Evolutionary conservation across 2,888 invertebrate genomes (phyloP).

Genomic region (Geotrupes spiniger): DNA sequence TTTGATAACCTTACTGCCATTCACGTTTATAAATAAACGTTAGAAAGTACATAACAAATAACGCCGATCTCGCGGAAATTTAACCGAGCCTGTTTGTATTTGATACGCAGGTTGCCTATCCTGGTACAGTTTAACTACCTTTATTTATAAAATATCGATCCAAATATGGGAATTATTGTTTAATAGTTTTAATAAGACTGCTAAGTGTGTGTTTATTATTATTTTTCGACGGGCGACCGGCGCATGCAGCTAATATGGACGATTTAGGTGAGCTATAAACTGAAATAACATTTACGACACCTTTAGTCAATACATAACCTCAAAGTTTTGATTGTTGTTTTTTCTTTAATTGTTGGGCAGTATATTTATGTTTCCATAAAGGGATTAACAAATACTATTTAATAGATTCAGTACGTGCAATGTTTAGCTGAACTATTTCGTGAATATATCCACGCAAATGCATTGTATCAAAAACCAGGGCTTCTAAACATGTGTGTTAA

Average conservation of each 20-base stretch:
- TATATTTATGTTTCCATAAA: neutral
- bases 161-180: slow-evolving; percentile 12
- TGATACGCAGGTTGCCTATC: slow-evolving; percentile 11
- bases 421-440: no score
- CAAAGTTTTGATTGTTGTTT: slow-evolving; percentile 3
- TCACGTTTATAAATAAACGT: slow-evolving; percentile 7
- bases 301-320: slow-evolving; percentile 19
- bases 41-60: neutral
- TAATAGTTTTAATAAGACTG: slow-evolving; percentile 9
- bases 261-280: slow-evolving; percentile 18
- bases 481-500: no score
- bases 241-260: slow-evolving; percentile 12
- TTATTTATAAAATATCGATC: slow-evolving; percentile 7
- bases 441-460: no score
- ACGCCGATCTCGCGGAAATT: neutral
- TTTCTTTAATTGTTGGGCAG: neutral
- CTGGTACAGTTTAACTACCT: neutral
- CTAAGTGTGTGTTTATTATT: slow-evolving; percentile 10
- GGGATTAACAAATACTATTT: no score
- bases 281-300: neutral
- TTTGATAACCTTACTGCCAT: neutral
- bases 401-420: no score
- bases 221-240: neutral
- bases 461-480: no score
- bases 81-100: neutral